A percentile compares a stretch with the other conserved stretches of the same genome.
phyloP scores from a whole-genome alignment of 2,797 vertebrate species.

The Enteromius fasciolatus region DNA sequence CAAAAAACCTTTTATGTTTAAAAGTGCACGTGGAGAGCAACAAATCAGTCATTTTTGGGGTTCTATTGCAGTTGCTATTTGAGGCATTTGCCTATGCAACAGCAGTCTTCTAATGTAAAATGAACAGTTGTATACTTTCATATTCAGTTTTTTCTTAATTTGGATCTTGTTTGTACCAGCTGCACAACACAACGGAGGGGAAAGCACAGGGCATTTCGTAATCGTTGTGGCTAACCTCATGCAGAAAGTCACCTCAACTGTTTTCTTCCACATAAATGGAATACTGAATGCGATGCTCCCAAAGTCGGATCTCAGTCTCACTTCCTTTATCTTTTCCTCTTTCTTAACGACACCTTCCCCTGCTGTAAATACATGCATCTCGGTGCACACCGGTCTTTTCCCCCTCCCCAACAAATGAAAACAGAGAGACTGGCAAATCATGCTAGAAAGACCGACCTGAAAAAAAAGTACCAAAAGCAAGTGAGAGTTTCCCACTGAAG shows the following conservation, averaged over 20 bases:
- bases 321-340: neutral
- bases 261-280: slow-evolving; percentile 1
- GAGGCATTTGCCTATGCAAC: neutral
- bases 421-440: slow-evolving; percentile 21
- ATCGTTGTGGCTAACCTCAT: slow-evolving; percentile 5
- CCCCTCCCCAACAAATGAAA: slow-evolving; percentile 54
- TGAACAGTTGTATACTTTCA: neutral
- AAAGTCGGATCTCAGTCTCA: neutral
- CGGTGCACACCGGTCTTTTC: slow-evolving; percentile 1
- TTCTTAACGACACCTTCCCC: neutral
- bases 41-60: neutral
- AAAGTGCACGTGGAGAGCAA: neutral
- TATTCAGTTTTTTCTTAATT: neutral
- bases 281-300: neutral
- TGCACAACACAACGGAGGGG: neutral
- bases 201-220: slow-evolving; percentile 19
- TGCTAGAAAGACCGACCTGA: neutral
- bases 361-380: neutral
- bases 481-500: slow-evolving; percentile 47
- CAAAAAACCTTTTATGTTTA: neutral
- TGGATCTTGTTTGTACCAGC: neutral
- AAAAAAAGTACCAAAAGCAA: slow-evolving; percentile 24
- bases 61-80: neutral
- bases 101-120: neutral
- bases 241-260: neutral